phyloP scores from a whole-genome alignment of 2,888 invertebrate genomes.

The Lithophane socia region DNA sequence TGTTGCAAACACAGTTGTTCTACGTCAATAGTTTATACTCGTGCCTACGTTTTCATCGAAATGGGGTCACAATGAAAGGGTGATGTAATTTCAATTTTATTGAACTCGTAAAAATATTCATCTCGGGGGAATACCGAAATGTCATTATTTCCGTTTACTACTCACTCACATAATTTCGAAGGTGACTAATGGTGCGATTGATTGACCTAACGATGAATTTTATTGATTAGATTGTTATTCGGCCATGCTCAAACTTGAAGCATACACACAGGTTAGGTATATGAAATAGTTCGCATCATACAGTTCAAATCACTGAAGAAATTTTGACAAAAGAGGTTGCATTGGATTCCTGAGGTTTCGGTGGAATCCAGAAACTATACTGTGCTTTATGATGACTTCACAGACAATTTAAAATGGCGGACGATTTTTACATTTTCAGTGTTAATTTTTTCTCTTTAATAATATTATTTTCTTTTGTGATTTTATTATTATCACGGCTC shows the following conservation, averaged over 20 bases:
- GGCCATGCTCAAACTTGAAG: not conserved
- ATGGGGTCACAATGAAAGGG: constrained; percentile 7
- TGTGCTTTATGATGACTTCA: not conserved
- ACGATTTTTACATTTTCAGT: not conserved
- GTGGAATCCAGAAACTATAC: not conserved
- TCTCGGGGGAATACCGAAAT: not conserved
- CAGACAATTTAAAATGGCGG: constrained; percentile 7
- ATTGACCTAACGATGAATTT: too few relatives aligned
- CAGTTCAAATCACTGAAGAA: not conserved
- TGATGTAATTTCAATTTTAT: constrained; percentile 16
- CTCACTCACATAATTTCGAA: not conserved
- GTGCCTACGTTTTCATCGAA: not conserved
- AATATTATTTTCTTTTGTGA: constrained; percentile 8
- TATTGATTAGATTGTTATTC: not conserved
- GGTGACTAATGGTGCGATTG: not conserved
- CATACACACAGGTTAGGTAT: not conserved
- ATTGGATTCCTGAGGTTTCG: not conserved
- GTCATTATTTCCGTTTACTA: not conserved
- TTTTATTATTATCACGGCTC: constrained; percentile 27
- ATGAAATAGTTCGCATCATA: not conserved
- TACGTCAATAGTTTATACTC: not conserved
- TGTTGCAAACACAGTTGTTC: not conserved
- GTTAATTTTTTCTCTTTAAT: not conserved
- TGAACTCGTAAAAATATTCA: not conserved
- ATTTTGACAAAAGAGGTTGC: not conserved